Percentiles rank a stretch among this genome's conserved stretches.
Evolutionary conservation across 2,797 vertebrate species (phyloP).

Genomic region (Microhierax caerulescens): DNA sequence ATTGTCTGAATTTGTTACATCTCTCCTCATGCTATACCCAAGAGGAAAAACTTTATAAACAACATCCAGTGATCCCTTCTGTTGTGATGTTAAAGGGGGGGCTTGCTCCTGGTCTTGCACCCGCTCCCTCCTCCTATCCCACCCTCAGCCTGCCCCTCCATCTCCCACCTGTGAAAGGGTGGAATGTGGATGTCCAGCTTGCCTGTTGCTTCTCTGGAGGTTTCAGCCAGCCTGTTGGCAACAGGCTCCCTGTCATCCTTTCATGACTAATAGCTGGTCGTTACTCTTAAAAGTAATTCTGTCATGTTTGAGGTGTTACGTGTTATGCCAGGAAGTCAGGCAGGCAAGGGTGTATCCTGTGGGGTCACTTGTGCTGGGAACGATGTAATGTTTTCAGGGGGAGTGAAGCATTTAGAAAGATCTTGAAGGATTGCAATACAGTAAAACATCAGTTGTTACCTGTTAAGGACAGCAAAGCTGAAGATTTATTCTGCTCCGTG

Average conservation of each 20-base stretch:
- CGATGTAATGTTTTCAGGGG: not conserved
- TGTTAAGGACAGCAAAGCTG: not conserved
- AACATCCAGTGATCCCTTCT: not conserved
- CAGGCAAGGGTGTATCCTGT: not conserved
- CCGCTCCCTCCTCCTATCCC: not conserved
- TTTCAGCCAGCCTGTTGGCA: not conserved
- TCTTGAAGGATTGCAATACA: not conserved
- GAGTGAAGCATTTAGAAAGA: not conserved
- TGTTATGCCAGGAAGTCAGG: not conserved
- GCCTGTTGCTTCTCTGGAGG: not conserved
- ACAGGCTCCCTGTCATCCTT: accelerated
- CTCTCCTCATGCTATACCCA: not conserved
- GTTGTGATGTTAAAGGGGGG: not conserved
- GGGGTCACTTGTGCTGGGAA: not conserved
- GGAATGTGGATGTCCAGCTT: not conserved
- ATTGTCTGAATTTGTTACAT: not conserved
- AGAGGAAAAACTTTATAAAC: not conserved
- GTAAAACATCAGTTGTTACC: not conserved
- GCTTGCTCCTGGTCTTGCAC: not conserved
- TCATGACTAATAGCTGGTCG: not conserved
- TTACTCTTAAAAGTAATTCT: not conserved
- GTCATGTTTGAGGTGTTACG: not conserved
- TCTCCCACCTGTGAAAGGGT: not conserved
- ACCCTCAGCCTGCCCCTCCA: not conserved
- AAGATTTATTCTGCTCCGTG: not conserved